Evolutionary conservation across 2,113 vertebrate species (phyloP).

Genomic region (Astur gentilis): DNA sequence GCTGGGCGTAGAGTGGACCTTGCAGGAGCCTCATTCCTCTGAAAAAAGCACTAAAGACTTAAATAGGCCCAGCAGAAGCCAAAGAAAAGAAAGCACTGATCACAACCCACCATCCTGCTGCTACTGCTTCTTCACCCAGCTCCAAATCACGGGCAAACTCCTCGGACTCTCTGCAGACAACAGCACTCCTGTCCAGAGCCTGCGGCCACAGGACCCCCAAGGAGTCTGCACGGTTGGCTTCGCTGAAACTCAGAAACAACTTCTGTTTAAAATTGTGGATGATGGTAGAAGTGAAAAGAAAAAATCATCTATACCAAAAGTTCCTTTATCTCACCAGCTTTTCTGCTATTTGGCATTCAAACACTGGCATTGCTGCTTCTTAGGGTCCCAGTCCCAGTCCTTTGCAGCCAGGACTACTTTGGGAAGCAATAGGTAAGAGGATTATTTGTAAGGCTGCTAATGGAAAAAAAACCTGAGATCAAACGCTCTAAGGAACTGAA

Average conservation of each 20-base stretch:
- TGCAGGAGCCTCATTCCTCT: background rate
- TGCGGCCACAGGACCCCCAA: background rate
- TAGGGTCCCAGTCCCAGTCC: background rate
- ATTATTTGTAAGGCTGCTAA: background rate
- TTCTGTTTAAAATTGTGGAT: background rate
- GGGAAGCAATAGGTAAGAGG: background rate
- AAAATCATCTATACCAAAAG: background rate
- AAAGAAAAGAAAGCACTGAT: background rate
- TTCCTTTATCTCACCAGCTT: background rate
- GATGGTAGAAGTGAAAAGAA: background rate
- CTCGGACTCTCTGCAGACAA: background rate
- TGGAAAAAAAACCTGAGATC: background rate
- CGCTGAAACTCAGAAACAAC: background rate
- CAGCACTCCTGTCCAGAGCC: background rate
- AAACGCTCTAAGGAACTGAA: background rate
- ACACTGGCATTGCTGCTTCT: background rate
- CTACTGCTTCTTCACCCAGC: background rate
- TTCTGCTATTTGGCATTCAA: background rate
- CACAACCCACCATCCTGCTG: background rate
- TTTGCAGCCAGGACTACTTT: background rate
- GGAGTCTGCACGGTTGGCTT: background rate
- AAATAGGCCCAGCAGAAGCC: background rate
- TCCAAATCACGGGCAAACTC: background rate
- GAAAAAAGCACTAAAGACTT: background rate
- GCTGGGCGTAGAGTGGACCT: background rate